Percentiles rank a stretch among this genome's conserved stretches.
phyloP scores from a whole-genome alignment of 2,797 vertebrate species.

The Cephalopachus bancanus region DNA sequence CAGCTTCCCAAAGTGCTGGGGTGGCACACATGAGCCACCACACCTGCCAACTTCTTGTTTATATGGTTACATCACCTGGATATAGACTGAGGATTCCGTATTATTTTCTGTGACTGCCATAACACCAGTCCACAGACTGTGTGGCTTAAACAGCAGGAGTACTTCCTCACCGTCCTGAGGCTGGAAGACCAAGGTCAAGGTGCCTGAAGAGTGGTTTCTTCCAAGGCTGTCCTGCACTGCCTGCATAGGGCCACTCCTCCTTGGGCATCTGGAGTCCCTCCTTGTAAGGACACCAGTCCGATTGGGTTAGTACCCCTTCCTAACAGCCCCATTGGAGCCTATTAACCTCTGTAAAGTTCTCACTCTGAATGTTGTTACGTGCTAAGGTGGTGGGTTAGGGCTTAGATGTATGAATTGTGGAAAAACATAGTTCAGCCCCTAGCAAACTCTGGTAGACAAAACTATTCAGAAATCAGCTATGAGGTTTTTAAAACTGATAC shows the following conservation, averaged over 20 bases:
- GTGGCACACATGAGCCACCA: background rate
- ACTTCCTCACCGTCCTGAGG: background rate
- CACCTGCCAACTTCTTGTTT: background rate
- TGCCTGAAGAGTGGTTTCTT: accelerated
- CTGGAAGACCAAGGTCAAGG: background rate
- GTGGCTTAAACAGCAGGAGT: background rate
- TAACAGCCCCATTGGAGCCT: too few species aligned
- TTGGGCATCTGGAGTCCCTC: background rate
- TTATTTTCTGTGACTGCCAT: background rate
- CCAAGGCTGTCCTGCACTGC: background rate
- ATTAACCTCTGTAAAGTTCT: background rate
- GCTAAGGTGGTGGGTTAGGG: background rate
- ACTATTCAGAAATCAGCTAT: background rate
- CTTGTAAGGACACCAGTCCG: background rate
- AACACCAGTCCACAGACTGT: background rate
- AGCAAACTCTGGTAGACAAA: background rate
- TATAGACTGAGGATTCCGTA: background rate
- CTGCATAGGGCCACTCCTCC: accelerated
- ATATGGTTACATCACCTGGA: background rate
- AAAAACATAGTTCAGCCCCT: background rate
- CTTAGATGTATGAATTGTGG: accelerated
- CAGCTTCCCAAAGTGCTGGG: background rate
- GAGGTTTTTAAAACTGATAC: background rate
- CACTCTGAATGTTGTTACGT: background rate
- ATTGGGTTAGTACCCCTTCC: background rate